Conservation (phyloP, 2,113 vertebrate genomes). For the Barnardius zonarius region DNA sequence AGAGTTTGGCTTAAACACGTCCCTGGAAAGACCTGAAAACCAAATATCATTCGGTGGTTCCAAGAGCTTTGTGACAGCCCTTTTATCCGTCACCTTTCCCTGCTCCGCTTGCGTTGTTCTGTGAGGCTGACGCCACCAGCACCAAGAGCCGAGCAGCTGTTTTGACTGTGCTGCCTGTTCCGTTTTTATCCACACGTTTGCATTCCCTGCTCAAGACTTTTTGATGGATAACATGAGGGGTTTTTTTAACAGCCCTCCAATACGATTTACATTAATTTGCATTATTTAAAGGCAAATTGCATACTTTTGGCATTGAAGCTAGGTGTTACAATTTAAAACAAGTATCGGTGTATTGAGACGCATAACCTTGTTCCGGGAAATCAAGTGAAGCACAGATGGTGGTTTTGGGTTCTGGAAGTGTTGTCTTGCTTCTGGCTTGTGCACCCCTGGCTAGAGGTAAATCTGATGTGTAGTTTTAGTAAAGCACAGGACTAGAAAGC, state of each 20-base stretch:
- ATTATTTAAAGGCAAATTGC: neutral
- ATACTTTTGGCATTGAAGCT: neutral
- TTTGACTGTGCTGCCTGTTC: neutral
- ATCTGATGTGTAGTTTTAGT: neutral
- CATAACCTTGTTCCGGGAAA: neutral
- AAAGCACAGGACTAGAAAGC: neutral
- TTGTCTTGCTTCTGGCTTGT: neutral
- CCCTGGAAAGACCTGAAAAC: neutral
- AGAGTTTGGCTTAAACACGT: neutral
- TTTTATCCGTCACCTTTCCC: neutral
- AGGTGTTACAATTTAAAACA: neutral
- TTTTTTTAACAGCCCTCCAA: neutral
- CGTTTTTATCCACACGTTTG: neutral
- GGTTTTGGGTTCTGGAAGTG: neutral
- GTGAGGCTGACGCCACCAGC: accelerated
- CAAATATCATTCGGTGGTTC: accelerated
- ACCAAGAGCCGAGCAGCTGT: accelerated
- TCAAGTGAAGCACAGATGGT: neutral
- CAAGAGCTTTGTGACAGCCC: neutral
- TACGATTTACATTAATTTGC: neutral
- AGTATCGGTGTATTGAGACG: neutral
- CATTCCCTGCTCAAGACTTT: neutral
- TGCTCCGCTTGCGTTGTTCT: neutral
- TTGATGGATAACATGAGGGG: neutral
- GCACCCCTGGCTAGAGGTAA: neutral